A percentile compares a stretch with the other conserved stretches of the same genome.
These are phyloP conservation scores for fruit fly (Drosophila melanogaster) DNA, from an alignment of 1,140 invertebrate genomes.

Conservation along the genomic window Release_6_plus_ISO1_MT NT_037436.4:6035501-6036000, in stretches of 20 bases:
- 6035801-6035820: conserved; percentile 49
- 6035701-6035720: neutral
- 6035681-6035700: conserved; percentile 61
- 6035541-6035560: conserved; percentile 31
- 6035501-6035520: conserved; percentile 24
- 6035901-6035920: conserved; percentile 1
- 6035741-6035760: conserved; percentile 43
- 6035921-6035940: conserved; percentile 55
- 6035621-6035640: conserved; percentile 38
- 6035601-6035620: conserved; percentile 20
- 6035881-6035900: conserved; percentile 34
- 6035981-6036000: conserved; percentile 80
- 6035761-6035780: conserved; percentile 60
- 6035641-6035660: conserved; percentile 53
- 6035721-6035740: conserved; percentile 32
- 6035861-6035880: neutral
- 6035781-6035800: conserved; percentile 63
- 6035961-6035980: conserved; percentile 86
- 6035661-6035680: conserved; percentile 47
- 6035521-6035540: neutral
- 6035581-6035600: conserved; percentile 62
- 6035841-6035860: conserved; percentile 38
- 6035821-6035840: conserved; percentile 23
- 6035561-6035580: conserved; percentile 36
- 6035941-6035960: conserved; percentile 70